These are phyloP conservation scores for Neofelis nebulosa DNA, from an alignment of 2,113 vertebrate genomes.

Conservation along the genomic window DNA sequence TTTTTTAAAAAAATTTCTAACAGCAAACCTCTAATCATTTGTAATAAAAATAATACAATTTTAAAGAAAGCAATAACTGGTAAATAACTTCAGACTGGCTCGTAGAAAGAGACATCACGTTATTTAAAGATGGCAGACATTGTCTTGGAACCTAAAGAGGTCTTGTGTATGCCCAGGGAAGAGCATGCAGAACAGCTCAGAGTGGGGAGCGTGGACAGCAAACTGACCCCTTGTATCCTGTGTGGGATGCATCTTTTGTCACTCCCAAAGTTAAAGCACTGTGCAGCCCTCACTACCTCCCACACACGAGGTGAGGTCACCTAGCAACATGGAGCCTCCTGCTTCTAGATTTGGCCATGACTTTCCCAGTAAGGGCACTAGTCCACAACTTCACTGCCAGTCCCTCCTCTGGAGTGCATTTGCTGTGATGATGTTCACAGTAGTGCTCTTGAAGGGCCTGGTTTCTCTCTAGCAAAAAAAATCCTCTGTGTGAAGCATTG, in stretches of 20 bases:
- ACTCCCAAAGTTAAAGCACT: background rate
- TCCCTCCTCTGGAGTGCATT: background rate
- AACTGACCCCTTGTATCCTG: too few relatives aligned
- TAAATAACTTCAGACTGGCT: background rate
- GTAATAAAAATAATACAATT: background rate
- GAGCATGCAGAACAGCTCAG: background rate
- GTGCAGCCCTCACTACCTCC: background rate
- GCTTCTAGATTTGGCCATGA: background rate
- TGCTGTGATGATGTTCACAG: background rate
- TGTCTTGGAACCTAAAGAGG: rapidly evolving
- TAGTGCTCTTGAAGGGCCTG: background rate
- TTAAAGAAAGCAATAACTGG: background rate
- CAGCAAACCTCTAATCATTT: background rate
- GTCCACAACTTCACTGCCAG: background rate
- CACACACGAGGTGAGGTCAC: background rate
- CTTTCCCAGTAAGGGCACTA: background rate
- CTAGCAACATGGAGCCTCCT: too few relatives aligned
- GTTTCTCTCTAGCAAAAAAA: background rate
- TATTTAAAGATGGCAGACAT: background rate
- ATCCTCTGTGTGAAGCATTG: background rate
- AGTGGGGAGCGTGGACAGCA: too few relatives aligned
- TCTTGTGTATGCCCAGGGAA: too few relatives aligned
- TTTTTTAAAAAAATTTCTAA: background rate
- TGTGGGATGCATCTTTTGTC: background rate
- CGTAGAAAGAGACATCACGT: background rate